Evolutionary conservation across 2,888 invertebrate genomes (phyloP).

Genomic region (Craniophora ligustri): DNA sequence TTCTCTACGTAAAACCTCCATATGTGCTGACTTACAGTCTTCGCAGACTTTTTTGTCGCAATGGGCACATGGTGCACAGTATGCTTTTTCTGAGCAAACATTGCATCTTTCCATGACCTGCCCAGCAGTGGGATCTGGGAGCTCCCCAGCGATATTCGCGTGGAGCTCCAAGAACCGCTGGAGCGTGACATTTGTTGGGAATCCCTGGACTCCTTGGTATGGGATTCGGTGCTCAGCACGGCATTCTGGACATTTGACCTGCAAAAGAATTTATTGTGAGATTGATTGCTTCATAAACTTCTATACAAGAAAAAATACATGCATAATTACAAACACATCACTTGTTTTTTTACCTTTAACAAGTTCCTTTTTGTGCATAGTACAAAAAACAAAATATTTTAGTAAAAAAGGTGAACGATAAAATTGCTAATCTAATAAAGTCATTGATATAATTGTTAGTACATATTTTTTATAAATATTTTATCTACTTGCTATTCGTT

Average conservation of each 20-base stretch:
- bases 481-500: too few relatives aligned
- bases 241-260: slow-evolving; percentile 99
- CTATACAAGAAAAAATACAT: slow-evolving; percentile 11
- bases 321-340: slow-evolving; percentile 15
- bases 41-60: slow-evolving; percentile 99
- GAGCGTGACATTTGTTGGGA: slow-evolving; percentile 98
- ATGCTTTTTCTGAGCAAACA: slow-evolving; percentile 97
- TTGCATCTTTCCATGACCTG: slow-evolving; percentile 98
- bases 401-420: too few relatives aligned
- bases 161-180: slow-evolving; percentile 98
- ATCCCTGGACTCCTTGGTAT: slow-evolving; percentile 97
- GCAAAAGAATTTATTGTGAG: slow-evolving; percentile 55
- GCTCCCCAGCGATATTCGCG: slow-evolving; percentile 96
- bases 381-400: slow-evolving; percentile 28
- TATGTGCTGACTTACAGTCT: slow-evolving; percentile 98
- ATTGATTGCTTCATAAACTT: background rate
- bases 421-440: too few relatives aligned
- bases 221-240: slow-evolving; percentile 98
- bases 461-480: too few relatives aligned
- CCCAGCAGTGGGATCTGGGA: slow-evolving; percentile 96
- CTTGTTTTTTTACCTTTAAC: slow-evolving; percentile 22
- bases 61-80: slow-evolving; percentile 96
- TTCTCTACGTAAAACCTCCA: slow-evolving; percentile 98
- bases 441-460: too few relatives aligned
- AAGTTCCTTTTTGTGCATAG: slow-evolving; percentile 1